phyloP scores from a whole-genome alignment of 2,888 invertebrate species.

The Cylloceria caligata region DNA sequence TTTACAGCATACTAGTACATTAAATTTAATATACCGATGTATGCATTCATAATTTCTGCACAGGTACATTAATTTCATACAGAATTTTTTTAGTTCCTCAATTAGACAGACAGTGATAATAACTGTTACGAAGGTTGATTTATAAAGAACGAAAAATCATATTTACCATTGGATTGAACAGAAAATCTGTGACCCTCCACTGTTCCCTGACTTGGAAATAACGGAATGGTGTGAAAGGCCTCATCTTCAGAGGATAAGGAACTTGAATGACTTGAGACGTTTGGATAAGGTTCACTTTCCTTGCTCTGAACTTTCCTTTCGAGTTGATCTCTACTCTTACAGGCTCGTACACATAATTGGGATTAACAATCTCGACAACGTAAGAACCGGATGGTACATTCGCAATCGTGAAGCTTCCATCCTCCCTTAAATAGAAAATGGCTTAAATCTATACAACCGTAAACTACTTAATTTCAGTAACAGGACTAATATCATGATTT shows the following conservation, averaged over 20 bases:
- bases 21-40: too few relatives aligned
- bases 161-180: constrained; percentile 96
- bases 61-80: too few relatives aligned
- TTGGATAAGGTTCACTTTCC: constrained; percentile 97
- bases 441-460: too few relatives aligned
- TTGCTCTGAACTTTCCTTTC: constrained; percentile 97
- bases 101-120: constrained; percentile 14
- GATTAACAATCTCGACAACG: constrained; percentile 95
- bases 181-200: constrained; percentile 98
- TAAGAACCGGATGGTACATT: constrained; percentile 97
- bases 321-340: constrained; percentile 98
- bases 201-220: constrained; percentile 98
- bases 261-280: constrained; percentile 95
- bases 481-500: too few relatives aligned
- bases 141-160: background rate
- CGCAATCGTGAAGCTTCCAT: constrained; percentile 95
- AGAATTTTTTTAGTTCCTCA: too few relatives aligned
- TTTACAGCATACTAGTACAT: too few relatives aligned
- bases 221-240: constrained; percentile 91
- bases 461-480: too few relatives aligned
- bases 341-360: constrained; percentile 96
- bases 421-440: constrained; percentile 88
- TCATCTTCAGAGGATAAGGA: constrained; percentile 96
- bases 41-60: too few relatives aligned
- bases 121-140: background rate